Conservation (phyloP, 2,888 invertebrate species). For the Epinotia nisella region DNA sequence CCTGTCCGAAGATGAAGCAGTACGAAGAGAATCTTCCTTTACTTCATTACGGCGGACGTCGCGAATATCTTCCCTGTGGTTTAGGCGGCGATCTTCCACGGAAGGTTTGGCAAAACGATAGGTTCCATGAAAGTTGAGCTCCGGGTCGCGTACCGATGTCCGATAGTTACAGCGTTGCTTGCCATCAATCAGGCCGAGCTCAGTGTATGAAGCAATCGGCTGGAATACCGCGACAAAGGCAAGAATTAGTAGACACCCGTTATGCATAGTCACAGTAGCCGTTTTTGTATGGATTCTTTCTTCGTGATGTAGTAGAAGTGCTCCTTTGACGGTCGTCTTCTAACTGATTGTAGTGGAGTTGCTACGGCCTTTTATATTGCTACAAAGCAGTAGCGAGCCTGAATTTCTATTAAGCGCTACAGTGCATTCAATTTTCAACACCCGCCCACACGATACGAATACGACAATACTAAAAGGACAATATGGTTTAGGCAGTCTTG, state of each 20-base stretch:
- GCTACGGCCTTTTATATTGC: conserved; percentile 67
- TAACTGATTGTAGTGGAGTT: conserved; percentile 63
- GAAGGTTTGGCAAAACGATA: conserved; percentile 49
- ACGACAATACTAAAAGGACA: conserved; percentile 45
- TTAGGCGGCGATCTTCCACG: conserved; percentile 48
- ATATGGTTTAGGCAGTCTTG: conserved; percentile 49
- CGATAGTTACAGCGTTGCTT: conserved; percentile 65
- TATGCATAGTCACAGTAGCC: conserved; percentile 80
- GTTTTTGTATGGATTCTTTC: conserved; percentile 54
- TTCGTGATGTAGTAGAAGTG: conserved; percentile 62
- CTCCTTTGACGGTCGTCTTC: conserved; percentile 67
- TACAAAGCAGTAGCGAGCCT: conserved; percentile 49
- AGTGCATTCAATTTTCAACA: conserved; percentile 79
- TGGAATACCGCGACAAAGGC: conserved; percentile 73
- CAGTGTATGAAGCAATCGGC: conserved; percentile 68
- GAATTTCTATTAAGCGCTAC: conserved; percentile 77
- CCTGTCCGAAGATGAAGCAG: conserved; percentile 18
- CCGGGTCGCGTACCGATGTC: conserved; percentile 55
- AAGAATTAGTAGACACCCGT: conserved; percentile 78
- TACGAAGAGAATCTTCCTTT: conserved; percentile 30
- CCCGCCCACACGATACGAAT: conserved; percentile 64
- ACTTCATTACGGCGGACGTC: conserved; percentile 54
- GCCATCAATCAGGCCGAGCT: conserved; percentile 74
- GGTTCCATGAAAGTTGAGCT: conserved; percentile 54
- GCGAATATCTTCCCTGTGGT: conserved; percentile 49